Evolutionary conservation across 1,140 invertebrate genomes (phyloP).

Genomic region (Drosophila auraria): DNA sequence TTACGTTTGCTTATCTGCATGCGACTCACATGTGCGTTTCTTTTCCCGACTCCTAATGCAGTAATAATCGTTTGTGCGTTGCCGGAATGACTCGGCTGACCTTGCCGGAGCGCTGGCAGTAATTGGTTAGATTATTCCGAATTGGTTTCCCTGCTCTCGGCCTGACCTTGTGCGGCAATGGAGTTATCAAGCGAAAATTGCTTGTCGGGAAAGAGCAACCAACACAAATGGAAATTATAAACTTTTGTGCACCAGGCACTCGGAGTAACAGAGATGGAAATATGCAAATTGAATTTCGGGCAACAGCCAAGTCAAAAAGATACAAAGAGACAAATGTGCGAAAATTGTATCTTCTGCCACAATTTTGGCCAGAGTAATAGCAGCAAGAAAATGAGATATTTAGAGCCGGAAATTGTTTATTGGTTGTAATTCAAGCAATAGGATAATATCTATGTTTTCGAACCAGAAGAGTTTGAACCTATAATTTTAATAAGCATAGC

Average conservation of each 20-base stretch:
- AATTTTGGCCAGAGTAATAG: neutral
- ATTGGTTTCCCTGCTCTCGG: slow-evolving; percentile 53
- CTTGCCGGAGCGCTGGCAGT: slow-evolving; percentile 53
- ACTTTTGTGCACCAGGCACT: slow-evolving; percentile 39
- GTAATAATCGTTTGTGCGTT: slow-evolving; percentile 82
- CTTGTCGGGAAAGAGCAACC: slow-evolving; percentile 50
- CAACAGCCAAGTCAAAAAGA: slow-evolving; percentile 39
- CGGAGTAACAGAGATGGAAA: slow-evolving; percentile 13
- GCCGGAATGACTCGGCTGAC: slow-evolving; percentile 70
- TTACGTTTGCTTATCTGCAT: slow-evolving; percentile 80
- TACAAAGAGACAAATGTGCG: slow-evolving; percentile 61
- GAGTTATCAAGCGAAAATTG: slow-evolving; percentile 78
- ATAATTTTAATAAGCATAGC: too few relatives aligned
- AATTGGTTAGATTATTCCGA: slow-evolving; percentile 77
- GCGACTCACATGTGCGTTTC: slow-evolving; percentile 46
- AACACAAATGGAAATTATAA: slow-evolving; percentile 71
- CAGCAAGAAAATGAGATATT: neutral
- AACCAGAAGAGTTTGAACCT: neutral
- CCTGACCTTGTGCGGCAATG: slow-evolving; percentile 58
- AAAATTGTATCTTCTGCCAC: slow-evolving; percentile 6
- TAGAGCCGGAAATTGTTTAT: too few relatives aligned
- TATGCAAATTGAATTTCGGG: slow-evolving; percentile 72
- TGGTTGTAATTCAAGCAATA: too few relatives aligned
- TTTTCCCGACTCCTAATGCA: slow-evolving; percentile 58
- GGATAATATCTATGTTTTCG: too few relatives aligned